phyloP scores from a whole-genome alignment of 2,888 invertebrate genomes.

The Gibbula magus region DNA sequence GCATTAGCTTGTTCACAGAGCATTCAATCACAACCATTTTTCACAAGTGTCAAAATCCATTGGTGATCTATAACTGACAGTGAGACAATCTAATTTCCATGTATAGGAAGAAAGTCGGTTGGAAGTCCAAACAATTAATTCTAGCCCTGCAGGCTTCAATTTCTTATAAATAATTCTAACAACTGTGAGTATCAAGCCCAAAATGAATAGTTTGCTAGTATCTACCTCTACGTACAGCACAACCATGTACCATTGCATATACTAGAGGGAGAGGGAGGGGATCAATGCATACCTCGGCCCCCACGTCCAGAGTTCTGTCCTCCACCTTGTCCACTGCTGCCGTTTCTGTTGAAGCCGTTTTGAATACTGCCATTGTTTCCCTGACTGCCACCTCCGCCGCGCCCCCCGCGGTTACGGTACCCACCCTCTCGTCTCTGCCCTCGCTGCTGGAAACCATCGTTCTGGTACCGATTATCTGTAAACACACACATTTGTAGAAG shows the following conservation, averaged over 20 bases:
- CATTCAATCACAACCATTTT: too few relatives aligned
- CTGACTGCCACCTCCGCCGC: slow-evolving; percentile 32
- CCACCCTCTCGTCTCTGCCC: slow-evolving; percentile 32
- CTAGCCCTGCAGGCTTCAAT: too few relatives aligned
- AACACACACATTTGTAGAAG: slow-evolving; percentile 16
- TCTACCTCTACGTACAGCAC: not conserved
- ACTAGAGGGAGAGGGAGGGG: not conserved
- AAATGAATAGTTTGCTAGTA: not conserved
- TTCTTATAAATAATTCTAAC: too few relatives aligned
- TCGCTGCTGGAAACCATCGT: slow-evolving; percentile 43
- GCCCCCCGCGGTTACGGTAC: slow-evolving; percentile 28
- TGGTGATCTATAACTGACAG: too few relatives aligned
- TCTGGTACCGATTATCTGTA: slow-evolving; percentile 41
- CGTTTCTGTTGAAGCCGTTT: slow-evolving; percentile 51
- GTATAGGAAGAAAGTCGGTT: too few relatives aligned
- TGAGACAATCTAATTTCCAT: too few relatives aligned
- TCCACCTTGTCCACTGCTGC: slow-evolving; percentile 44
- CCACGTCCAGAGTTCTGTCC: slow-evolving; percentile 50
- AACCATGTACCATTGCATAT: not conserved
- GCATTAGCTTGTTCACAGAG: too few relatives aligned
- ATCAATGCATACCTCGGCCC: slow-evolving; percentile 41
- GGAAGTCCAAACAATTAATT: too few relatives aligned
- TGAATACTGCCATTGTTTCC: slow-evolving; percentile 39
- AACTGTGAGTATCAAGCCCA: too few relatives aligned
- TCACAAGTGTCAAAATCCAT: too few relatives aligned